phyloP scores from a whole-genome alignment of 1,140 invertebrate genomes.

The Radopholus similis region DNA sequence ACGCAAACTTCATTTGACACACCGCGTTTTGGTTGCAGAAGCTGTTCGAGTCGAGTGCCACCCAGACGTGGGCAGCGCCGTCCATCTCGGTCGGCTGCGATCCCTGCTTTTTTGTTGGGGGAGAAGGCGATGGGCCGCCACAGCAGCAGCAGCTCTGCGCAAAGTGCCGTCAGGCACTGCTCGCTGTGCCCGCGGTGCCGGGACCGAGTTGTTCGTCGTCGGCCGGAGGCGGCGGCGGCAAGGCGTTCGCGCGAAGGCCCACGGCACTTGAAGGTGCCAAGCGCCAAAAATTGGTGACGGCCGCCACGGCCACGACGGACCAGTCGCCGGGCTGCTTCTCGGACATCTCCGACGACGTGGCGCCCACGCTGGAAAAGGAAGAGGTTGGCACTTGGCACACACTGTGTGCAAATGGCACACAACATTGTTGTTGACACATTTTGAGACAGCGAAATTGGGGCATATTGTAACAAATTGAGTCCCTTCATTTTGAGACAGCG shows the following conservation, averaged over 20 bases:
- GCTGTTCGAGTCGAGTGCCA: constrained; percentile 25
- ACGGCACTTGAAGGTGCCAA: background rate
- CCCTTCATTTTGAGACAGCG: too few species aligned
- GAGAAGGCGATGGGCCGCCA: background rate
- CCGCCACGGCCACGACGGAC: background rate
- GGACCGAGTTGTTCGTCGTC: too few species aligned
- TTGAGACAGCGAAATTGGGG: too few species aligned
- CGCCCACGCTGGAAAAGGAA: constrained; percentile 29
- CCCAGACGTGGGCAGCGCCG: constrained; percentile 16
- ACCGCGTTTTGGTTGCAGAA: constrained; percentile 12
- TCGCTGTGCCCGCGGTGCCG: too few species aligned
- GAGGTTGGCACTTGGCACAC: constrained; percentile 16
- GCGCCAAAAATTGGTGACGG: background rate
- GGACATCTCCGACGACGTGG: constrained; percentile 31
- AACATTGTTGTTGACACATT: too few species aligned
- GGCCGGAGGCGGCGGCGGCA: too few species aligned
- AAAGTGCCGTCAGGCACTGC: constrained; percentile 18
- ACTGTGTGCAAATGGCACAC: too few species aligned
- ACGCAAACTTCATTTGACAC: too few species aligned
- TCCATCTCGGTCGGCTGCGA: constrained; percentile 15
- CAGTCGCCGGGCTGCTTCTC: constrained; percentile 27
- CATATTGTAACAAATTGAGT: too few species aligned
- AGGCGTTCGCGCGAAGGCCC: too few species aligned
- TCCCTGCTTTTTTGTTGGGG: background rate
- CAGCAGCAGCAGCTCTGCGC: background rate